phyloP scores from a whole-genome alignment of 2,797 vertebrate genomes.

The Liasis olivaceus region DNA sequence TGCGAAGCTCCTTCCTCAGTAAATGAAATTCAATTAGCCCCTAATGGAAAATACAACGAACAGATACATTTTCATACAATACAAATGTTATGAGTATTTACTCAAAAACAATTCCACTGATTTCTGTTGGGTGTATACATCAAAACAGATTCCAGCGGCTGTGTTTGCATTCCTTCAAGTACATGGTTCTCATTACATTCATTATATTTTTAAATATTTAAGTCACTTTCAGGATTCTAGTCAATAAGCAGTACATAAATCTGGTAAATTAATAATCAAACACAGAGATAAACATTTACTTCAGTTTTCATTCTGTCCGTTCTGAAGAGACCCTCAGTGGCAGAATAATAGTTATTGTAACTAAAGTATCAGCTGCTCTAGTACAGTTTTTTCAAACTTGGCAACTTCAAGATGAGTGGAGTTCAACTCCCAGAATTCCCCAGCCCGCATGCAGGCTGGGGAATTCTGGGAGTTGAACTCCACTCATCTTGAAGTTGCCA shows the following conservation, averaged over 20 bases:
- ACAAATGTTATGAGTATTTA: background rate
- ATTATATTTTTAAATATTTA: background rate
- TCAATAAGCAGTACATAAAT: background rate
- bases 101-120: background rate
- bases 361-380: background rate
- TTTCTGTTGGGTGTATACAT: background rate
- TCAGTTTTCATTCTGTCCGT: conserved; percentile 61
- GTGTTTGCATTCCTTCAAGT: background rate
- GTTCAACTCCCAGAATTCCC: background rate
- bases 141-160: background rate
- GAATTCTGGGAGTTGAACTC: no score
- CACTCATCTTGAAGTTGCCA: no score
- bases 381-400: background rate
- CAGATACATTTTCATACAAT: conserved; percentile 4
- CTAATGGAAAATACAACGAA: conserved; percentile 28
- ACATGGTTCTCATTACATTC: background rate
- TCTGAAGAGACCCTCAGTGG: conserved; percentile 51
- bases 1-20: background rate
- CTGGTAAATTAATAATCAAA: background rate
- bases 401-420: background rate
- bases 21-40: conserved; percentile 8
- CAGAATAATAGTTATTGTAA: background rate
- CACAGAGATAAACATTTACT: conserved; percentile 36
- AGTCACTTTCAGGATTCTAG: background rate
- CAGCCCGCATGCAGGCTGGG: background rate